Conservation (phyloP, 2,797 vertebrate genomes). For the Antrozous pallidus region DNA sequence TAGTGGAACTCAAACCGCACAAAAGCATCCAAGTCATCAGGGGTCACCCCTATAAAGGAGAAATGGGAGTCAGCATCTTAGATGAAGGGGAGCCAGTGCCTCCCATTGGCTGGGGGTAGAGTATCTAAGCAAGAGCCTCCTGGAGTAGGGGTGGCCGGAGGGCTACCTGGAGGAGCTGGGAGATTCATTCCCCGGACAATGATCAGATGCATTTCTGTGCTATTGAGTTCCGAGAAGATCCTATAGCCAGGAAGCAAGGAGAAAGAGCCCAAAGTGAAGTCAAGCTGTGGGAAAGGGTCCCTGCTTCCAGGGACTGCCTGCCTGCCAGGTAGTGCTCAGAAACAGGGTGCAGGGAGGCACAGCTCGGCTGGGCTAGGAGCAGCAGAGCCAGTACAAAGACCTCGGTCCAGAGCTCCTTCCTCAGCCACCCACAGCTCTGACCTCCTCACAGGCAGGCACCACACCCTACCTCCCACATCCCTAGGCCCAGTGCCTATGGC, state of each 20-base stretch:
- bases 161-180: constrained; percentile 91
- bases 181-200: constrained; percentile 96
- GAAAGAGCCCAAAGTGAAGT: neutral
- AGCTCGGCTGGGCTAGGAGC: neutral
- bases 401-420: neutral
- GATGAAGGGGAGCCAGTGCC: neutral
- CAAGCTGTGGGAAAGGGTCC: neutral
- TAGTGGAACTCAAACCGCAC: constrained; percentile 97
- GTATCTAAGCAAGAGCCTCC: neutral
- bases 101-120: neutral
- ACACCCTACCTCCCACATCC: neutral
- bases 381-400: neutral
- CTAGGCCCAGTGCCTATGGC: neutral
- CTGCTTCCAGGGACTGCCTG: neutral
- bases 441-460: neutral
- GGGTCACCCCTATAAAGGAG: constrained; percentile 87
- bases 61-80: constrained; percentile 21
- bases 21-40: constrained; percentile 92
- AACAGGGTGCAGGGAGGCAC: neutral
- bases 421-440: neutral
- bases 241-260: constrained; percentile 78
- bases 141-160: neutral
- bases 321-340: neutral
- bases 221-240: constrained; percentile 97
- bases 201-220: constrained; percentile 95